Evolutionary conservation across 1,140 invertebrate genomes (phyloP), one percentile per base, ranked within the genome.

Genomic region (Orussus abietinus): DNA sequence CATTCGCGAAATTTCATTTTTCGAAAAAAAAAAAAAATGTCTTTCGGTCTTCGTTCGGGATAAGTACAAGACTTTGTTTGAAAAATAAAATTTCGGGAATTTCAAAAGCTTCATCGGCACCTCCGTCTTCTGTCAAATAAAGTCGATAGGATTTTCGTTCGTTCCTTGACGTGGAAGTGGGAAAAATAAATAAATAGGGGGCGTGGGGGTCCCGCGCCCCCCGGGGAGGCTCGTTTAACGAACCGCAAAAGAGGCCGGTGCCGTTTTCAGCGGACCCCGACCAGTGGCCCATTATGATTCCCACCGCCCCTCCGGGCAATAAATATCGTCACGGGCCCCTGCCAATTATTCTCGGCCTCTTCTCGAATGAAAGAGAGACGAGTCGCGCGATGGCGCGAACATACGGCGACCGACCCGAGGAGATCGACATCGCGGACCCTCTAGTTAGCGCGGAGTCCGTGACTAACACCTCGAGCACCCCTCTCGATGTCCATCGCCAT

Each of bases 251-350:
- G 34, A 36, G 34, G 34, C 34, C 18, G 34, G 20, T 42, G 42
- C 46, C 41, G 34, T 49, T 40, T 37, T 45, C 10, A 20, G 26
- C 35, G 13, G 36, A 32, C 39, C 17, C 47, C 13, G 29, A 44
- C 42, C 40, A 11, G 28, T 40, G 35, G 20, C 18, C 19, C 46
- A 11, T 9, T 18, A 35, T 35, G 41, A 35, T 48, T 19, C 21
- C 28, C 15, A 18, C 42, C 26, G 32, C 20, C 34, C 17, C 21
- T 18, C 10, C 11, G 21, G 11, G 42, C 33, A 44, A 44, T 44
- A 44, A 44, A 44, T 44, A 44, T 44, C 42, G 20, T 29, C 38
- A 12, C 25, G 9, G 19, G 19, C 20, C 42, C 42, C 42, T 26
- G 17, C 25, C 34, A 38, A 36, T 44, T 44, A 44, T 44, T 29